Evolutionary conservation across 2,888 invertebrate species (phyloP), one percentile per base, ranked within the genome.

Genomic region (Spilosoma lubricipeda): DNA sequence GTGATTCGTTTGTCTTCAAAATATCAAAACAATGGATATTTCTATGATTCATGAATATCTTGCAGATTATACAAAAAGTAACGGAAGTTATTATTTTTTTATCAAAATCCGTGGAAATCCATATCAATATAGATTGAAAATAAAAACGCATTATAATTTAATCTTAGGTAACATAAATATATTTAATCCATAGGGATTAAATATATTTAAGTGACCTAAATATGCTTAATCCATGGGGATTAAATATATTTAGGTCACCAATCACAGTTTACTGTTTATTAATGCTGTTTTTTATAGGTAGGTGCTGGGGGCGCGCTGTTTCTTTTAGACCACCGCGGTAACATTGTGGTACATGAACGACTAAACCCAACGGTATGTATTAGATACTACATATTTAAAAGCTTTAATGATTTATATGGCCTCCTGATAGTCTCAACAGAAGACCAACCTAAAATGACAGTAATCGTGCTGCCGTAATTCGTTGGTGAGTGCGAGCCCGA

Each of bases 281-380:
- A 30, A 9, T 59, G 48, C 39, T 52, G 27, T 70, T 63, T 36
- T 30, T 89, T 88, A 20, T 81, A 95, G 95, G 76, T 95, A 0
- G 95, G 95, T 7, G 90, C 93, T 1, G 93, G 94, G 0, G 95
- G 94, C 0, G 87, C 91, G 0, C 74, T 95, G 23, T 90, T 93
- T 67, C 84, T 95, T 8, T 79, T 94, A 20, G 95, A 95, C 76
- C 95, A 95, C 78, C 92, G 95, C 0, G 95, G 95, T 9, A 95
- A 93, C 78, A 90, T 95, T 20, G 93, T 95, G 20, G 52, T 95
- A 30, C 95, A 95, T 77, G 94, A 95, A 52, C 93, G 94, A 76
- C 80, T 91, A 9, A 93, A 92, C 74, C 92, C 93, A 7, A 89
- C 90, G 72, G 95, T 94, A 84, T 91, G 92, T 65, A 27, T 63